A percentile compares a stretch with the other conserved stretches of the same genome.
These are phyloP conservation scores for Platichthys flesus DNA, from an alignment of 2,113 vertebrate genomes.

Conservation along the genomic window DNA sequence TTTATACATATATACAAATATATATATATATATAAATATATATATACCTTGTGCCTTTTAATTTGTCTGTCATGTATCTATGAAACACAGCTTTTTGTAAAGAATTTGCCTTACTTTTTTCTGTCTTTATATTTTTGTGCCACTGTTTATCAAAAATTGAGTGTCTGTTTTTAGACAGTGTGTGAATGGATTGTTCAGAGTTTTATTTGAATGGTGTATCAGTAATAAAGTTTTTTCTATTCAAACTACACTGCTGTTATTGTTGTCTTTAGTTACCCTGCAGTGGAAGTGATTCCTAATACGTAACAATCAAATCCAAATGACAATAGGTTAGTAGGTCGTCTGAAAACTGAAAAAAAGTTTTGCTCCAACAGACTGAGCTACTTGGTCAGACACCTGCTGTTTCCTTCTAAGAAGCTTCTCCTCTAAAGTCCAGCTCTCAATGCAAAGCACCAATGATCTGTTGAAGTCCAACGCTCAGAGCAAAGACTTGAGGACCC, in stretches of 20 bases:
- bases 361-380: too few species aligned
- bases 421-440: too few species aligned
- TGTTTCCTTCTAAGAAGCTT: too few species aligned
- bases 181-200: slow-evolving; percentile 70
- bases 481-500: too few species aligned
- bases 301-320: too few species aligned
- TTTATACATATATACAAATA: slow-evolving; percentile 42
- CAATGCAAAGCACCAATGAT: too few species aligned
- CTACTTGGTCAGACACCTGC: too few species aligned
- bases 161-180: slow-evolving; percentile 70
- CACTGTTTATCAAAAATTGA: slow-evolving; percentile 60
- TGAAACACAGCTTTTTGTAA: slow-evolving; percentile 65
- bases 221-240: slow-evolving; percentile 71
- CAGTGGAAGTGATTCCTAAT: too few species aligned
- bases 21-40: slow-evolving; percentile 39
- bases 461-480: too few species aligned
- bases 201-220: slow-evolving; percentile 73
- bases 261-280: not conserved
- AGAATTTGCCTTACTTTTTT: slow-evolving; percentile 77
- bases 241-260: not conserved
- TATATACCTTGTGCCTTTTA: slow-evolving; percentile 80
- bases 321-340: too few species aligned
- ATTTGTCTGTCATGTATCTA: slow-evolving; percentile 75
- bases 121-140: slow-evolving; percentile 78
- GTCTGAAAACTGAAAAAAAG: too few species aligned